Conservation (phyloP, 2,113 vertebrate genomes). For the Mustela lutreola region DNA sequence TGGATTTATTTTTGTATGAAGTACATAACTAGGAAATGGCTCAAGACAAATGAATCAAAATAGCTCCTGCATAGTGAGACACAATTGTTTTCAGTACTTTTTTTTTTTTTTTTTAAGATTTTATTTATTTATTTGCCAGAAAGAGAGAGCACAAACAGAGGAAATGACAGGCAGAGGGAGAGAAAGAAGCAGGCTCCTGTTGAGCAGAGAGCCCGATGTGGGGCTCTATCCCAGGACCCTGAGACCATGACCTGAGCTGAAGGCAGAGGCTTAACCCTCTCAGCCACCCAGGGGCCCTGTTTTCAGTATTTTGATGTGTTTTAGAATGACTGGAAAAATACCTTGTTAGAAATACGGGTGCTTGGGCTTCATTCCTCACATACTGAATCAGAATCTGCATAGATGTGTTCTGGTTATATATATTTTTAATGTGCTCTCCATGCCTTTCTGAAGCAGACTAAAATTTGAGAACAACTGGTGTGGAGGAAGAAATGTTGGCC, state of each 20-base stretch:
- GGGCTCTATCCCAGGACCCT: too few species aligned
- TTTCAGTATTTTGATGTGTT: not conserved
- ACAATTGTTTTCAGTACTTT: not conserved
- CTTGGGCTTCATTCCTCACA: not conserved
- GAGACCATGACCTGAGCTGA: too few species aligned
- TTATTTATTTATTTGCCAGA: too few species aligned
- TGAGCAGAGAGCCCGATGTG: too few species aligned
- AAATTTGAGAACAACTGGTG: not conserved
- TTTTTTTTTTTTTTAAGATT: too few species aligned
- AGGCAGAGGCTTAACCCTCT: too few species aligned
- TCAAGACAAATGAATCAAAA: slow-evolving; percentile 5
- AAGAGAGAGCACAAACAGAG: too few species aligned
- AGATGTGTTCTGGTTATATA: not conserved
- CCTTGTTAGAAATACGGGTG: not conserved
- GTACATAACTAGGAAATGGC: slow-evolving; percentile 20
- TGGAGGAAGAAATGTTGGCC: not conserved
- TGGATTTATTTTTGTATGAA: slow-evolving; percentile 35
- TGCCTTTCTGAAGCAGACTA: not conserved
- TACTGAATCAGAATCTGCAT: not conserved
- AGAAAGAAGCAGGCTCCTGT: too few species aligned
- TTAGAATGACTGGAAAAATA: not conserved
- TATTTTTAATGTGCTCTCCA: not conserved
- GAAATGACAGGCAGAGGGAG: too few species aligned
- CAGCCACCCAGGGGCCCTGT: too few species aligned
- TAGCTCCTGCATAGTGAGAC: not conserved